Base-by-base conservation (phyloP, 2,113 vertebrate species). In the Silurus asotus region DNA sequence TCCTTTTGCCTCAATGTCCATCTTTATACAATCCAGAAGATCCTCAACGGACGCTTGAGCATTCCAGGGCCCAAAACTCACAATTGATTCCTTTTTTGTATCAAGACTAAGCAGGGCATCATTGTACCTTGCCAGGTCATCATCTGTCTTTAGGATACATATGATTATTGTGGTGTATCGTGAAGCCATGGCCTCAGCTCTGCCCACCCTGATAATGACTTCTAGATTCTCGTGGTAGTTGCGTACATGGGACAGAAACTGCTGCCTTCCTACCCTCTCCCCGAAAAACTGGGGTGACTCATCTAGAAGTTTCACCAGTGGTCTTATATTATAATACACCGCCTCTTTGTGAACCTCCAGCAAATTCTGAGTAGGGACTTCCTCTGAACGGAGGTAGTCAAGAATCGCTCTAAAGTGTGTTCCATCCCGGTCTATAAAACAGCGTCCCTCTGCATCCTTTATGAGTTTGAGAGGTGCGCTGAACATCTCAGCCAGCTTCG, bases 61-160 rank as follows among this genome's bases (percentile, higher is more conserved):
- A 28, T 96, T 97, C 97, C 97, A 99, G 0, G 98, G 97, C 0
- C 97, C 97, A 0, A 99, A 99, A 2, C 94, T 97, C 90, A 99
- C 97, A 81, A 97, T 96, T 0, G 97, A 97, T 61, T 95, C 96
- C 89, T 96, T 96, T 6, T 93, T 92, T 0, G 78, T 93, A 74
- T 96, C 96, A 92, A 97, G 91, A 86, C 89, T 90, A 62, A 81
- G 92, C 77, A 97, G 84, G 67, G 94, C 94, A 8, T 96, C 94
- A 0, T 91, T 92, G 14, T 95, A 96, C 45, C 77, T 92, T 5
- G 88, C 88, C 0, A 91, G 85, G 0, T 97, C 96, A 70, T 97
- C 96, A 84, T 97, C 96, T 0, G 94, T 96, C 55, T 67, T 93
- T 83, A 97, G 92, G 0, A 95, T 93, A 0, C 96, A 97, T 20